Percentiles rank a stretch among this genome's conserved stretches.
These are phyloP conservation scores for Gastrophysa polygoni DNA, from an alignment of 2,888 invertebrate genomes.

Conservation along the genomic window DNA sequence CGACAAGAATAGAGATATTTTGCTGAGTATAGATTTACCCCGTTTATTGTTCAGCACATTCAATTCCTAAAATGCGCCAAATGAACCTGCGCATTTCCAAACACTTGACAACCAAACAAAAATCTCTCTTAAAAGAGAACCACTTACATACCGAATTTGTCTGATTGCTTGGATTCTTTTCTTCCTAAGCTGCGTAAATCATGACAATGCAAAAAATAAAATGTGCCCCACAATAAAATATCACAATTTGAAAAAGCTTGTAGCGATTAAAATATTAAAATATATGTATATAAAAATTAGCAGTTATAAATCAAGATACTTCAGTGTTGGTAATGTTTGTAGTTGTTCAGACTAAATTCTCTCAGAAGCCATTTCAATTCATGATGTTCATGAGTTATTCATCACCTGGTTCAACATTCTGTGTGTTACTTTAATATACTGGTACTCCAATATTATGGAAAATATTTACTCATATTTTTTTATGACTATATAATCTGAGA, in stretches of 20 bases:
- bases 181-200: not conserved
- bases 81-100: not conserved
- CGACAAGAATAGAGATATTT: not conserved
- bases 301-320: conserved; percentile 9
- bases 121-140: not conserved
- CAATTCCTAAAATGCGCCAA: conserved; percentile 20
- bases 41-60: conserved; percentile 36
- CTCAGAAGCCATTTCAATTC: no score
- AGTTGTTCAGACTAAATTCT: not conserved
- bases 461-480: no score
- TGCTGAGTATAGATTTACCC: not conserved
- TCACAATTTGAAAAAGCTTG: conserved; percentile 27
- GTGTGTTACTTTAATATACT: no score
- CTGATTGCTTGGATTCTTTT: not conserved
- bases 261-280: conserved; percentile 32
- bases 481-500: no score
- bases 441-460: no score
- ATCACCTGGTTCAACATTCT: no score
- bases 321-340: not conserved
- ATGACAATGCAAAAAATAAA: conserved; percentile 5
- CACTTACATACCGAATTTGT: conserved; percentile 2
- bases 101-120: not conserved
- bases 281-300: no score
- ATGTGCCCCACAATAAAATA: conserved; percentile 29
- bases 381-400: no score